Base-by-base conservation (phyloP, 2,113 vertebrate species). In the Sceloporus undulatus region DNA sequence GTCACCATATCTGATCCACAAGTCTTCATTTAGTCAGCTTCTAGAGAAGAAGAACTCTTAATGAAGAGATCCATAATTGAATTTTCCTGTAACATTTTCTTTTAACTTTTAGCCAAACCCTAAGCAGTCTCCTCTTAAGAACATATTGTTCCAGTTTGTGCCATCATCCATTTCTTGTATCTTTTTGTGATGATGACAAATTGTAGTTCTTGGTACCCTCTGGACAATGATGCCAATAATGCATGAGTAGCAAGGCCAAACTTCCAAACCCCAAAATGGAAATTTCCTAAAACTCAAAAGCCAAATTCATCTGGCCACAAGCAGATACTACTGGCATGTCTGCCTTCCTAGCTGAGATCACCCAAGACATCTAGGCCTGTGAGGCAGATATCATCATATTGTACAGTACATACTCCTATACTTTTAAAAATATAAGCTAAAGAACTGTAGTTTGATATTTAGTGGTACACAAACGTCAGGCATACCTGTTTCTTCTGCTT, bases 141-240 rank as follows among this genome's bases (percentile, higher is more conserved):
- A 94, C 81, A 90, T 93, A 92, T 92, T 89, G 85, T 93, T 2
- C 0, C 90, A 88, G 85, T 77, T 78, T 88, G 73, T 70, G 94
- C 87, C 87, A 75, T 84, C 93, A 71, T 90, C 83, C 88, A 82
- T 95, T 93, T 94, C 92, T 87, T 71, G 86, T 70, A 6, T 90
- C 66, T 82, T 77, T 90, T 90, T 16, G 9, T 88, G 85, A 90
- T 54, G 62, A 90, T 84, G 16, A 21, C 40, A 65, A 79, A 19
- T 5, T 85, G 23, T 89, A 87, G 92, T 84, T 89, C 76, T 81
- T 85, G 25, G 38, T 86, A 40, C 27, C 87, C 78, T 48, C 76
- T 54, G 88, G 66, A 74, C 10, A 87, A 9, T 34, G 68, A 25
- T 59, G 25, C 86, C 73, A 79, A 2, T 1, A 56, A 79, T 83